phyloP scores from a whole-genome alignment of 2,113 vertebrate genomes.

The Desmodus rotundus region DNA sequence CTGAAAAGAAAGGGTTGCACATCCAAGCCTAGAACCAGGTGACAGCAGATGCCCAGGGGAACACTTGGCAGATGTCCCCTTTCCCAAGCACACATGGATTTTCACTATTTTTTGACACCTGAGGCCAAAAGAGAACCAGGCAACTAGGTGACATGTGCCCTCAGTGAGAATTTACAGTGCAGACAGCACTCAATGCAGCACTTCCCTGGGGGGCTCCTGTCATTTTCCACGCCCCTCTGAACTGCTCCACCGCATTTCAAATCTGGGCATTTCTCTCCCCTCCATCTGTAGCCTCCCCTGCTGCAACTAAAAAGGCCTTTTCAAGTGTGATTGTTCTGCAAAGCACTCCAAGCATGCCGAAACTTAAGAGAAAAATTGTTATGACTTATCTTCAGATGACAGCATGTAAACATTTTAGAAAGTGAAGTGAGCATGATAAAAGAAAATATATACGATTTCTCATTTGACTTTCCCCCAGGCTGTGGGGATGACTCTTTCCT shows the following conservation, averaged over 20 bases:
- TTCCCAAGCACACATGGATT: neutral
- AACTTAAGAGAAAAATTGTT: slow-evolving; percentile 26
- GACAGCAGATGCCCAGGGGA: neutral
- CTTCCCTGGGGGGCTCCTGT: neutral
- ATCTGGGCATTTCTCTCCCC: neutral
- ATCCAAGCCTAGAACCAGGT: neutral
- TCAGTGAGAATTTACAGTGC: neutral
- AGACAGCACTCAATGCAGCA: neutral
- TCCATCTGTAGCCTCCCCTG: neutral
- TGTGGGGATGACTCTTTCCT: neutral
- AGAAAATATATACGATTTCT: slow-evolving; percentile 52
- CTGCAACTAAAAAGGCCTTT: neutral
- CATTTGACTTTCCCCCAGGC: slow-evolving; percentile 25
- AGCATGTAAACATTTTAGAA: slow-evolving; percentile 36
- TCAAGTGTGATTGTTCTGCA: neutral
- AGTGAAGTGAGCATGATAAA: slow-evolving; percentile 27
- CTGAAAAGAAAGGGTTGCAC: neutral
- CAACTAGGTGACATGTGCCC: neutral
- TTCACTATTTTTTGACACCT: neutral
- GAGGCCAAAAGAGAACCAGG: neutral
- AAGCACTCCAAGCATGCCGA: neutral
- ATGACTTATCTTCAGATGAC: neutral
- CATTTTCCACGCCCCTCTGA: slow-evolving; percentile 42
- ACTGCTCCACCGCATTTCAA: neutral
- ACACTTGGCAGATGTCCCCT: neutral